Conservation (phyloP, 2,888 invertebrate genomes). For the Pseudanteris insignis region DNA sequence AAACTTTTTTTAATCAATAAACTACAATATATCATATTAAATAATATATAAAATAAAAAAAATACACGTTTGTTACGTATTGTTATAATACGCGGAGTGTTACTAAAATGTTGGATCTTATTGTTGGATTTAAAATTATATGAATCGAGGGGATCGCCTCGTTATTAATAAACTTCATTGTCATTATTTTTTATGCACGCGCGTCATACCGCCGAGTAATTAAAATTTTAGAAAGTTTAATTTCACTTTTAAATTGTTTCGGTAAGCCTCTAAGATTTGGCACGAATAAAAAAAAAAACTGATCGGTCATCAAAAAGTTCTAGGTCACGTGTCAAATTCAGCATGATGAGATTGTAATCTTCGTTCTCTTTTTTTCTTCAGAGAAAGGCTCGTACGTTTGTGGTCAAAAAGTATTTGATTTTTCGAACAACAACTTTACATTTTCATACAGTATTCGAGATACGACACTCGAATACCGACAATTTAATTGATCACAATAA, state of each 20-base stretch:
- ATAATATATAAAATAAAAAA: too few relatives aligned
- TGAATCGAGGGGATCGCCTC: too few relatives aligned
- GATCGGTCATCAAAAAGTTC: slow-evolving; percentile 23
- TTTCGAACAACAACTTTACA: too few relatives aligned
- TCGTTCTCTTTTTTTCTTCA: slow-evolving; percentile 8
- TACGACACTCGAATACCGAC: too few relatives aligned
- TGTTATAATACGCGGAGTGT: too few relatives aligned
- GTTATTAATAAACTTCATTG: too few relatives aligned
- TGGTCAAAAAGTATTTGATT: slow-evolving; percentile 6
- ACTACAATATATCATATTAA: too few relatives aligned
- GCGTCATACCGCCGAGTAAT: slow-evolving; percentile 9
- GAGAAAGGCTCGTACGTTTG: slow-evolving; percentile 8
- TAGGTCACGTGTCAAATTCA: slow-evolving; percentile 27
- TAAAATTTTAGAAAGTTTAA: slow-evolving; percentile 35
- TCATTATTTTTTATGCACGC: slow-evolving; percentile 11
- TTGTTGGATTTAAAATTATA: too few relatives aligned
- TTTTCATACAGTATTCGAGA: too few relatives aligned
- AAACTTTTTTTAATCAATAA: too few relatives aligned
- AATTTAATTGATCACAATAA: slow-evolving; percentile 26
- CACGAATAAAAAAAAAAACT: slow-evolving; percentile 24
- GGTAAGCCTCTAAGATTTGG: slow-evolving; percentile 31
- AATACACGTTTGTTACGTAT: too few relatives aligned
- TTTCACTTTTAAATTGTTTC: slow-evolving; percentile 36
- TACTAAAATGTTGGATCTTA: too few relatives aligned
- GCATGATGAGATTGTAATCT: slow-evolving; percentile 15